Evolutionary conservation across 2,113 vertebrate genomes (phyloP), one percentile per base, ranked within the genome.

Genomic region (Muntiacus reevesi): DNA sequence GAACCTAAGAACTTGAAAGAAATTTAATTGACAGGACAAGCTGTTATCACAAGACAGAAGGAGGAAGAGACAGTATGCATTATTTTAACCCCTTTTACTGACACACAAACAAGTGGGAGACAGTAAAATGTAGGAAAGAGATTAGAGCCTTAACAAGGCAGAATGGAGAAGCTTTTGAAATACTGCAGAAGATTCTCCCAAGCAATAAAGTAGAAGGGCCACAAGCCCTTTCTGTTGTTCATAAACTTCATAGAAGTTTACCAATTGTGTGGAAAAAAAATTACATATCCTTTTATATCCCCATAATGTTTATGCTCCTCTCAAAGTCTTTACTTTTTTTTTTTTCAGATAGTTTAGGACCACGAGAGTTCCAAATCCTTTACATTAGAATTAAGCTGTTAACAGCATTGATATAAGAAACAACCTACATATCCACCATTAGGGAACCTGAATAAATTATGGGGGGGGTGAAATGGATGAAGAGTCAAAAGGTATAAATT

Each of bases 1-100:
- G 79, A 57, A 95, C 95, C 97, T 93, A 90, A 95, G 95, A 93
- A 84, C 88, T 96, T 96, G 40, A 88, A 94, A 96, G 64, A 96
- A 87, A 96, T 78, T 95, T 67, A 91, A 97, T 21, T 50, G 60
- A 91, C 43, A 92, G 16, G 47, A 91, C 23, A 81, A 28, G 19
- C 74, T 81, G 19, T 87, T 78, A 91, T 50, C 82, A 91, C 4
- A 40, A 86, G 71, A 59, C 15, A 84, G 13, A 84, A 33, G 6
- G 2, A 50, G 13, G 17, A 92, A 95, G 23, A 92, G 52, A 60
- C 16, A 55, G 2, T 23, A 52, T 6, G 60, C 19, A n/a, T 62
- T 92, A 64, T 86, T 84, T 33, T 57, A 79, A 16, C 6, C 13
- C 52, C 36, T 57, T 76, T 30, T 43, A 47, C 5, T 76, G 28